Percentiles rank a stretch among this genome's conserved stretches.
phyloP scores from a whole-genome alignment of 2,888 invertebrate genomes.

The Prenolepis imparis region DNA sequence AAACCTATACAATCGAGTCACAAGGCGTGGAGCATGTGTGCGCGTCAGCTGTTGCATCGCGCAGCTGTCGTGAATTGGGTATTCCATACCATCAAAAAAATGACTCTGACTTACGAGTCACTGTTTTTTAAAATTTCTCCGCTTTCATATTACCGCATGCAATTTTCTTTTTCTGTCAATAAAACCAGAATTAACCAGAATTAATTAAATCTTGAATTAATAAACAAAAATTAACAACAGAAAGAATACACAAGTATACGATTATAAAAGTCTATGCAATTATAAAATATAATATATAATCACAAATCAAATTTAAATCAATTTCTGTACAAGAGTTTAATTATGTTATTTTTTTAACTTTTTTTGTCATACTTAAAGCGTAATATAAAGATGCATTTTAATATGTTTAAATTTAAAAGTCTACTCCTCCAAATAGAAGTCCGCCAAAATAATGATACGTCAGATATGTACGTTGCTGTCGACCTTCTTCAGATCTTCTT shows the following conservation, averaged over 20 bases:
- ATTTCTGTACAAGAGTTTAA: not conserved
- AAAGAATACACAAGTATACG: not conserved
- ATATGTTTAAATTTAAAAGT: not conserved
- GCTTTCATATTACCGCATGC: not conserved
- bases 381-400: not conserved
- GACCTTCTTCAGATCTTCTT: not conserved
- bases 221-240: not conserved
- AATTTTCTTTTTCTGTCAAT: not conserved
- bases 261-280: not conserved
- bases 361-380: not conserved
- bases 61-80: conserved; percentile 76
- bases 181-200: not conserved
- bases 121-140: conserved; percentile 5
- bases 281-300: not conserved
- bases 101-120: conserved; percentile 15
- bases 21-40: conserved; percentile 58
- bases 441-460: not conserved
- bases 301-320: not conserved
- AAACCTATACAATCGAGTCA: conserved; percentile 60
- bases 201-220: conserved; percentile 11
- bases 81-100: conserved; percentile 26
- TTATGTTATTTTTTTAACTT: not conserved
- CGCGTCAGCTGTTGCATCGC: conserved; percentile 80
- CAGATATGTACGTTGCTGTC: not conserved
- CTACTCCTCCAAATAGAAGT: not conserved